phyloP scores from a whole-genome alignment of 2,797 vertebrate species.

The Myotis findleyi region DNA sequence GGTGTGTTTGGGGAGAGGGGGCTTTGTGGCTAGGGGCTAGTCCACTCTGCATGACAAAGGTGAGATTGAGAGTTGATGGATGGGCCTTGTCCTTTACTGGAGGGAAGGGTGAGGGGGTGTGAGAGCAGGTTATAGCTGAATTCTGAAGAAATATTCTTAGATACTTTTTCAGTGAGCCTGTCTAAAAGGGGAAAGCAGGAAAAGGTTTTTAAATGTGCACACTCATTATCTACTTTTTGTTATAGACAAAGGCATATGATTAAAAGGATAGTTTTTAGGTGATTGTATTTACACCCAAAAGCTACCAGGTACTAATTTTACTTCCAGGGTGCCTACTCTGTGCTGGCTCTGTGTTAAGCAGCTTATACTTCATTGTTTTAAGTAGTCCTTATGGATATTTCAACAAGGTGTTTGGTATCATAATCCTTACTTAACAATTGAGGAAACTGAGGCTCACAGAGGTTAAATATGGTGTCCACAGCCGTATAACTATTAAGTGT shows the following conservation, averaged over 20 bases:
- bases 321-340: neutral
- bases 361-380: conserved; percentile 1
- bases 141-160: conserved; percentile 18
- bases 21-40: neutral
- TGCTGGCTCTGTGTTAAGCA: neutral
- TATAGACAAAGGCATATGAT: neutral
- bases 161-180: neutral
- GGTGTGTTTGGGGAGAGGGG: neutral
- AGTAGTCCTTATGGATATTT: neutral
- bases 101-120: neutral
- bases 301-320: neutral
- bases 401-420: neutral
- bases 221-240: neutral
- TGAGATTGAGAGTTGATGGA: neutral
- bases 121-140: neutral
- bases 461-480: neutral
- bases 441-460: conserved; percentile 21
- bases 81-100: neutral
- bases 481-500: neutral
- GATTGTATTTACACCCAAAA: neutral
- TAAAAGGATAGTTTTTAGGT: neutral
- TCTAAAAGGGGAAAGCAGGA: neutral
- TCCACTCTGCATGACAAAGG: conserved; percentile 78
- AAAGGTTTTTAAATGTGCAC: neutral
- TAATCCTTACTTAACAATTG: neutral